phyloP scores from a whole-genome alignment of 1,140 invertebrate species.

The Carposina sasakii region DNA sequence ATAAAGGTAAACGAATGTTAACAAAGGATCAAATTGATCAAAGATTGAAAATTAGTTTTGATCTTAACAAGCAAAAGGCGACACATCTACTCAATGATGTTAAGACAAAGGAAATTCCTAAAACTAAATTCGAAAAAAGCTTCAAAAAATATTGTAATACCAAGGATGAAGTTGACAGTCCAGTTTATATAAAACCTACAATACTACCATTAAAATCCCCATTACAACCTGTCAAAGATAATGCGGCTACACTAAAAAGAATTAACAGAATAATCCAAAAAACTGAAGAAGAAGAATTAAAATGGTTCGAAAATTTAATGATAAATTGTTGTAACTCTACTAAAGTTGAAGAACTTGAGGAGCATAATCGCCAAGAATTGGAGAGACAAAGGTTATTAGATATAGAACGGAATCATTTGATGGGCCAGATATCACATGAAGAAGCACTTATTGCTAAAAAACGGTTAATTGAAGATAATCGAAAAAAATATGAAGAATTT shows the following conservation, averaged over 20 bases:
- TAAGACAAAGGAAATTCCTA: constrained; percentile 40
- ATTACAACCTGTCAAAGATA: constrained; percentile 59
- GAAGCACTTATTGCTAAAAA: constrained; percentile 73
- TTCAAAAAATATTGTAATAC: constrained; percentile 34
- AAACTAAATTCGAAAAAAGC: constrained; percentile 43
- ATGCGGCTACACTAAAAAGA: constrained; percentile 62
- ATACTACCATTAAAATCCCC: constrained; percentile 18
- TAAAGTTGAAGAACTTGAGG: constrained; percentile 56
- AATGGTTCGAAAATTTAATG: constrained; percentile 67
- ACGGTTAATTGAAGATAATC: constrained; percentile 59
- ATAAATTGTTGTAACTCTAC: constrained; percentile 53
- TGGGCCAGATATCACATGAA: constrained; percentile 72
- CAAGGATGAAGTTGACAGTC: constrained; percentile 25
- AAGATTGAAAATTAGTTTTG: constrained; percentile 45
- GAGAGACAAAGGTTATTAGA: constrained; percentile 66
- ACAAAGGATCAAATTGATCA: constrained; percentile 53
- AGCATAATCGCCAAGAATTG: constrained; percentile 55
- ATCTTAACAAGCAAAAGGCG: constrained; percentile 65
- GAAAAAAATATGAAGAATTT: constrained; percentile 67
- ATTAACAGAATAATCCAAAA: constrained; percentile 62
- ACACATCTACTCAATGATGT: constrained; percentile 54
- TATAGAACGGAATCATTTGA: constrained; percentile 73
- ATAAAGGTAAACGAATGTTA: constrained; percentile 50
- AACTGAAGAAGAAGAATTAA: constrained; percentile 67
- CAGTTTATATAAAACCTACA: constrained; percentile 20